These are phyloP conservation scores for Drosophila melanogaster DNA, from an alignment of 1,140 invertebrate genomes.

Conservation along the genomic window Release_6_plus_ISO1_MT NT_037436.4:20486501-20487000, in stretches of 20 bases:
- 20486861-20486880: slow-evolving; percentile 43
- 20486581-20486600: slow-evolving; percentile 68
- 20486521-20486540: slow-evolving; percentile 52
- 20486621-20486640: slow-evolving; percentile 5
- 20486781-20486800: slow-evolving; percentile 16
- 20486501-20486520: slow-evolving; percentile 7
- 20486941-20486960: slow-evolving; percentile 25
- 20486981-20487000: background rate
- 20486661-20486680: slow-evolving; percentile 33
- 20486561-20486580: slow-evolving; percentile 26
- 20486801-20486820: slow-evolving; percentile 58
- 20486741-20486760: slow-evolving; percentile 35
- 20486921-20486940: slow-evolving; percentile 41
- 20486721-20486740: slow-evolving; percentile 38
- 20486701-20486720: slow-evolving; percentile 31
- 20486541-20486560: slow-evolving; percentile 45
- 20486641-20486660: slow-evolving; percentile 56
- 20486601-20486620: slow-evolving; percentile 35
- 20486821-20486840: slow-evolving; percentile 73
- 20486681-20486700: slow-evolving; percentile 36
- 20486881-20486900: slow-evolving; percentile 44
- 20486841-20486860: slow-evolving; percentile 22
- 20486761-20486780: slow-evolving; percentile 36
- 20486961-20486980: background rate
- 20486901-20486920: slow-evolving; percentile 25